Evolutionary conservation across 2,113 vertebrate genomes (phyloP), one percentile per base, ranked within the genome.

Genomic region (Chamaea fasciata): DNA sequence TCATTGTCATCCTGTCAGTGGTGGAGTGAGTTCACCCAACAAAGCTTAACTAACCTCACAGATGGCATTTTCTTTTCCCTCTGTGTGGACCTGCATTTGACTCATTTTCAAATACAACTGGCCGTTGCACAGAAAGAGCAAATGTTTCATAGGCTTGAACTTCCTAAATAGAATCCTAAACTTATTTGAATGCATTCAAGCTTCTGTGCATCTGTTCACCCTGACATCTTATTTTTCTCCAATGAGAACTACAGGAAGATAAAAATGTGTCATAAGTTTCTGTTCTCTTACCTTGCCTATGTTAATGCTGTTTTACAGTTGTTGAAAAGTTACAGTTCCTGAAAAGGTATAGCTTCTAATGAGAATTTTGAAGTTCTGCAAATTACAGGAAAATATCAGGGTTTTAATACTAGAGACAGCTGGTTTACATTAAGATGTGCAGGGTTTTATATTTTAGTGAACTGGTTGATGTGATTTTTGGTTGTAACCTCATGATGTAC

Each of bases 1-100:
- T 92, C 83, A 63, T 91, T 96, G 92, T 94, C 89, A 74, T 93
- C 63, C 82, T 95, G 94, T 93, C 91, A 93, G 62, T 87, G 76
- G 59, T 91, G 39, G 71, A 82, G 56, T 4, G 33, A 96, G 91
- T 94, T 94, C 81, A 86, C 59, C 41, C 46, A 75, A 49, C 70
- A 83, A 95, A 93, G 91, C 74, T 96, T 87, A 94, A 84, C 92
- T 87, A 96, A 83, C 56, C 60, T 92, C 88, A 75, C 44, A 83
- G 78, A 70, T 16, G 53, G 70, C 21, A 7, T 70, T 87, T 78
- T 50, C 42, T 90, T 91, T 65, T n/a, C 33, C 27, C 56, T 56
- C 65, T 7, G 11, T 57, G 62, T 74, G 67, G 85, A 94, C 74
- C 63, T 87, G 53, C 52, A 14, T 78, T 92, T 89, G 79, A 69